Base-by-base conservation (phyloP, 2,888 invertebrate genomes). In the Dasypolia templi region DNA sequence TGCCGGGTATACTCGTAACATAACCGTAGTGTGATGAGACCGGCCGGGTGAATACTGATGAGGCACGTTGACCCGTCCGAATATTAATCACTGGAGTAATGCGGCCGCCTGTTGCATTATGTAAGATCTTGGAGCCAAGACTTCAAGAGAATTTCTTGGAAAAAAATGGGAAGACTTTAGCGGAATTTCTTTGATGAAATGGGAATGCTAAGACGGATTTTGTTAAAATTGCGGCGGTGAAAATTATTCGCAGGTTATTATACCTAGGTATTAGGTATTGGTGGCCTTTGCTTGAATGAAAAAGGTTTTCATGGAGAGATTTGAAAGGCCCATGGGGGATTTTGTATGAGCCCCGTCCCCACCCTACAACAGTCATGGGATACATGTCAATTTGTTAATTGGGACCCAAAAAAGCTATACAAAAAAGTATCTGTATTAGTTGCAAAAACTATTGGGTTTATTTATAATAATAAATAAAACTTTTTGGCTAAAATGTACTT, bases 41-140 rank as follows among this genome's bases (percentile, higher is more conserved):
- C 62, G 66, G 67, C 86, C 91, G 90, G 87, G 79, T 90, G 94
- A 93, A 94, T 93, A 92, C 93, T 91, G 92, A 94, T 93, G 91
- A 92, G 83, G 81, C 81, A 53, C 87, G 87, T 85, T 89, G 89
- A 89, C 88, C 90, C 88, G 87, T 84, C 75, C 83, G 84, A 84
- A 86, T 90, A 91, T 92, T 92, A 92, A 93, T 93, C 90, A 88
- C 86, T 78, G 82, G 77, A 85, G 80, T 83, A 86, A 81, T 83
- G 72, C 73, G 73, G 81, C 79, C 81, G 87, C 87, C 88, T 91
- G 90, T 89, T 91, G 89, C 90, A 87, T 89, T 88, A 88, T 86
- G 86, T 77, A 82, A 82, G 82, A 75, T 72, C 80, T 72, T 76
- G 51, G 69, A 72, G 71, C 64, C 35, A 61, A 68, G 73, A 76